Base-by-base conservation (phyloP, 2,888 invertebrate genomes). In the Drosophila greeni region DNA sequence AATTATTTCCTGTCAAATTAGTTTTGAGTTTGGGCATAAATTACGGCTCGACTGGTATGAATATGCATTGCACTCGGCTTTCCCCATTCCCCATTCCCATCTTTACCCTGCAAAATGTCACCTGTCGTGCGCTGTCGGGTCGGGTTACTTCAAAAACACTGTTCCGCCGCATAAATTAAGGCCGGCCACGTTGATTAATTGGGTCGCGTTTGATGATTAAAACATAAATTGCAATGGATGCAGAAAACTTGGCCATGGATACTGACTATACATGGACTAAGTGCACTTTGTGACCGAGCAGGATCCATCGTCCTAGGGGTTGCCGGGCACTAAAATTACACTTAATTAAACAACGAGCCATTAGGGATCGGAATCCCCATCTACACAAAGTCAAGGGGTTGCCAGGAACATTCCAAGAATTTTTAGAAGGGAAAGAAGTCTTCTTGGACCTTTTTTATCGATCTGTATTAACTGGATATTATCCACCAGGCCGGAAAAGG, bases 311-410 rank as follows among this genome's bases (percentile, higher is more conserved):
- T 29, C 43, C 23, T 34, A 72, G 55, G 69, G 72, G 66, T 73
- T 70, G 72, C 69, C 74, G 71, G 76, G 73, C 79, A 75, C 73
- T 80, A 74, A 87, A 87, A 87, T 87, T 87, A 76, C 85, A 85
- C 85, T 85, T 87, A 87, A 87, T 87, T 87, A 87, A 87, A 85
- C 81, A 84, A 75, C 84, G 73, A 84, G 76, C 82, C 82, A 86
- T 86, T 86, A 86, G 83, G 76, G 84, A 68, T 80, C 72, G 82
- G 76, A 79, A 69, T 78, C 72, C 53, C 65, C 51, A 62, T 53
- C 70, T 52, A 80, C 23, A 39, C 23, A 18, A 37, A 42, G 16
- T 34, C 18, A 34, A 51, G 16, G 62, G 64, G 51, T 64, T 64
- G 43, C 12, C 8, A 31, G 40, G 31, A 18, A 11, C 12, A 12